A percentile compares a stretch with the other conserved stretches of the same genome.
phyloP scores from a whole-genome alignment of 2,888 invertebrate species.

The Netelia fuscicornis region DNA sequence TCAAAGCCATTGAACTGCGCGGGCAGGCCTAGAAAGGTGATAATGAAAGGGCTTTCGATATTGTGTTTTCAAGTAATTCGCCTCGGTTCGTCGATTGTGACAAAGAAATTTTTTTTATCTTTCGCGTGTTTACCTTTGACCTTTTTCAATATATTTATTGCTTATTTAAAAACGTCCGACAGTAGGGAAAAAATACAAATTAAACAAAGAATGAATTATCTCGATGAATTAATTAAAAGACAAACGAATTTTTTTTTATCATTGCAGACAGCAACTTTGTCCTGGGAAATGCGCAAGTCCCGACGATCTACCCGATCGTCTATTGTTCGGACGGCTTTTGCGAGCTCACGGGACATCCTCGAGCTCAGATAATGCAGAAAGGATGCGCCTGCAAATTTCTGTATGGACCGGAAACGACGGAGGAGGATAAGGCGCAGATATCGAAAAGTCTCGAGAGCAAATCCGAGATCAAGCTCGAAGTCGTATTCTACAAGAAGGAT shows the following conservation, averaged over 20 bases:
- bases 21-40: not conserved
- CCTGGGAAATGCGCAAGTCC: slow-evolving; percentile 97
- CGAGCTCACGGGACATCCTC: slow-evolving; percentile 96
- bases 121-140: no score
- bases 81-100: no score
- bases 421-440: slow-evolving; percentile 95
- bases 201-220: not conserved
- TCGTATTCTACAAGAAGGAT: slow-evolving; percentile 97
- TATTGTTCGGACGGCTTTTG: slow-evolving; percentile 99
- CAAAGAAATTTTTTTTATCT: no score
- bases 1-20: not conserved
- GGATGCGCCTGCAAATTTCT: slow-evolving; percentile 98
- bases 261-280: slow-evolving; percentile 97
- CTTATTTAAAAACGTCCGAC: no score
- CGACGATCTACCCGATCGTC: slow-evolving; percentile 94
- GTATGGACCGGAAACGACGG: slow-evolving; percentile 95
- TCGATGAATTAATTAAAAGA: not conserved
- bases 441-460: slow-evolving; percentile 95
- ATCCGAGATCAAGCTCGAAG: slow-evolving; percentile 96
- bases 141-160: no score
- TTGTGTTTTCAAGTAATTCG: not conserved
- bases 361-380: slow-evolving; percentile 98
- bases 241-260: slow-evolving; percentile 58
- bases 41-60: not conserved
- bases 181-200: not conserved